Base-by-base conservation (phyloP, 1,140 invertebrate genomes). In the Brachionus angularis region DNA sequence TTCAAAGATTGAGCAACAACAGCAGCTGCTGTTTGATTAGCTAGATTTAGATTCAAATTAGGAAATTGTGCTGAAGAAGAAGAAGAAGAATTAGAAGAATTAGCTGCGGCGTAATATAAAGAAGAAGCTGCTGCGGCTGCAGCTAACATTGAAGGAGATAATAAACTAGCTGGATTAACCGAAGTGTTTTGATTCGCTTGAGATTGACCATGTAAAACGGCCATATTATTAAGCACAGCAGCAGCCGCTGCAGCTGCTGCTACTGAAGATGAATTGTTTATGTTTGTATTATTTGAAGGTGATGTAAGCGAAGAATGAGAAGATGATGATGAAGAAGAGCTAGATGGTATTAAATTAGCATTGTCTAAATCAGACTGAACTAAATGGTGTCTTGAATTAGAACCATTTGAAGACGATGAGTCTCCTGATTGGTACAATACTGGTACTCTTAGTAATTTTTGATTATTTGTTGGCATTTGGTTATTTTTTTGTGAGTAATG, bases 131-230 rank as follows among this genome's bases (percentile, higher is more conserved):
- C 62, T 3, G 62, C 62, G 8, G 49, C 49, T 0, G 62, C 62
- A 47, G 62, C 62, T 4, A 67, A 25, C 62, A 67, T 67, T 5
- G 62, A 67, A 10, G 62, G 62, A 16, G 62, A 67, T 10, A 67
- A 42, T 12, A 50, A 18, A 10, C 29, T 34, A 47, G 62, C 62
- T 25, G 62, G 39, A 34, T 50, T 50, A n/a, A 47, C 33, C 16
- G 27, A 25, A 1, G 27, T 12, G 39, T 42, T 42, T 33, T 58
- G 53, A 58, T 31, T 52, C 16, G 23, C n/a, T n/a, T n/a, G n/a
- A n/a, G n/a, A n/a, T n/a, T n/a, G n/a, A n/a, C n/a, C n/a, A n/a
- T n/a, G n/a, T n/a, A n/a, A n/a, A 52, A 12, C 16, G 3, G 49
- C 49, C 23, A 52, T 31, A 52, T 52, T 52, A n/a, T 12, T 52